Evolutionary conservation across 2,797 vertebrate genomes (phyloP).

Genomic region (Lepidocolaptes lacrymiger): DNA sequence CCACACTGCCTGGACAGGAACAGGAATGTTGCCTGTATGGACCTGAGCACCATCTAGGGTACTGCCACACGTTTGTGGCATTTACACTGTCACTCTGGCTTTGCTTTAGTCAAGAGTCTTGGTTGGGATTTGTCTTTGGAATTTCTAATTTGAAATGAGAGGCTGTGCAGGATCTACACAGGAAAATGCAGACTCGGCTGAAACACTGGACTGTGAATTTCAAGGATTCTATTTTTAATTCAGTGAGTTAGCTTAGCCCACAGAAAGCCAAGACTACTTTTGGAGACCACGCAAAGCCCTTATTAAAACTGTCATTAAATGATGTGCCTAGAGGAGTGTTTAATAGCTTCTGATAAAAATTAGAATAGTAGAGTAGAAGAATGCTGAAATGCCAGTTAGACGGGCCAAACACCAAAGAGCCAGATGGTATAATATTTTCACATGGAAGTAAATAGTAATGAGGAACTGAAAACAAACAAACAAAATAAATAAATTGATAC

Average conservation of each 20-base stretch:
- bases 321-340: neutral
- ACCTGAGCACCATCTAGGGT: neutral
- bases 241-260: neutral
- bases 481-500: neutral
- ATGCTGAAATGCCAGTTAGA: neutral
- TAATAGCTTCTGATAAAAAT: neutral
- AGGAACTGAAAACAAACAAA: neutral
- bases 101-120: neutral
- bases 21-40: accelerated
- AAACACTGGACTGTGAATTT: neutral
- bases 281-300: neutral
- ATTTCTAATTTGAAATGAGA: neutral
- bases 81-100: neutral
- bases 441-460: neutral
- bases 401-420: neutral
- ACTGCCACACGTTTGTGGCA: neutral
- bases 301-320: neutral
- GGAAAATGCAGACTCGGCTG: neutral
- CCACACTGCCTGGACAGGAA: neutral
- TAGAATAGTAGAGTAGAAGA: neutral
- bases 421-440: neutral
- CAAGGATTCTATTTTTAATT: neutral
- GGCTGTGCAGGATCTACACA: neutral
- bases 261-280: neutral
- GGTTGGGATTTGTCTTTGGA: neutral